Base-by-base conservation (phyloP, 2,113 vertebrate genomes). In the Xiphophorus hellerii region DNA sequence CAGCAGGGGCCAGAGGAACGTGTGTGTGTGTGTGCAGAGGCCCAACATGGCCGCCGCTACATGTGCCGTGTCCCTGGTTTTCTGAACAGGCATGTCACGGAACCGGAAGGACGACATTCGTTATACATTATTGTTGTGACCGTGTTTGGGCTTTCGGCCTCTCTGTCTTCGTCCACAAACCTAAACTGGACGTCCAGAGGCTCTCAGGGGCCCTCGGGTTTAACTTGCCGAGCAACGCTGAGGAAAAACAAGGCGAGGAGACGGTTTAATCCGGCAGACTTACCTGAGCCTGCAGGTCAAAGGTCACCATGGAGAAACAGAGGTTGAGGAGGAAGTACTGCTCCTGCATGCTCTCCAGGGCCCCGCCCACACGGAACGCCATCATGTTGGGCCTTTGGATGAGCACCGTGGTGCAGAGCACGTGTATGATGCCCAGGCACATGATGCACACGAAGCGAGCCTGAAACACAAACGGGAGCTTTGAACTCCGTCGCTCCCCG, bases 231-330 rank as follows among this genome's bases (percentile, higher is more conserved):
- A n/a, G 35, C 51, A 25, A 15, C 51, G 22, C 51, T 25, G 48
- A 22, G 39, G 39, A 42, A 13, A 42, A 14, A 42, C 39, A 25
- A 8, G 25, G 1, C 10, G 22, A 3, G 51, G 22, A 10, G 51
- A 9, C 3, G 48, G 48, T 54, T 51, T 51, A 22, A 33, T 17
- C 44, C 3, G 4, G 15, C 33, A 72, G 13, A 1, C 11, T 22
- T 89, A 96, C 96, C 96, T 97, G 96, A 25, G 95, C 94, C 87
- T 97, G 96, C 14, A 96, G 95, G 81, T 97, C 95, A 87, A 97
- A 96, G 4, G 96, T 97, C 85, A 97, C 90, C 94, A 96, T 94
- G 73, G 96, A 97, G 48, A 96, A 96, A 74, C 96, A 96, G 67
- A 95, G 90, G 81, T 93, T 97, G 64, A 96, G 87, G 84, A 95